Base-by-base conservation (phyloP, 2,113 vertebrate genomes). In the Cervus canadensis region DNA sequence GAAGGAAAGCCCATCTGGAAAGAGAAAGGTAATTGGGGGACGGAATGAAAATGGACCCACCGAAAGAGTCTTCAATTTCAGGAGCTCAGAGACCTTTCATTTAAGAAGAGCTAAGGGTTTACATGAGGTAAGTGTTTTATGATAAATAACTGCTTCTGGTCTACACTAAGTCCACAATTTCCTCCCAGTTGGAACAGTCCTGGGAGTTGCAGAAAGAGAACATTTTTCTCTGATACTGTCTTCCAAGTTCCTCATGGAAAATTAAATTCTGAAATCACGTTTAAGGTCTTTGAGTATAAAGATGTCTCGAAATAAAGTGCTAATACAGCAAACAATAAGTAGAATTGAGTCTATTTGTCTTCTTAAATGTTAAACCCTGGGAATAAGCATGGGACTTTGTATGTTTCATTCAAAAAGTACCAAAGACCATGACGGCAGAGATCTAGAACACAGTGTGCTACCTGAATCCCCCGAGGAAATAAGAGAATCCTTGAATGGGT, bases 1-100 rank as follows among this genome's bases (percentile, higher is more conserved):
- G 99, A 99, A 45, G 99, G 99, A 98, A 99, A 99, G 30, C 99
- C 99, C 95, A 99, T 98, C 99, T 99, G 97, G 30, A 98, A 98
- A 98, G 60, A 92, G 1, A 30, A 96, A 97, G 33, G 96, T 21
- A 91, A 89, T 67, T 7, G 6, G 52, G 48, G 19, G 21, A 84
- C 23, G 57, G 59, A 14, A 78, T 78, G 71, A 97, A 94, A 96
- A 92, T 5, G 12, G 23, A 87, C 25, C 36, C 83, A 71, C 7
- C 23, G 17, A 87, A 94, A 78, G 36, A 62, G 30, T 60, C 12
- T 50, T 76, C 48, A 76, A 56, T 57, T 93, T 78, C 14, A 94
- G 36, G 54, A 95, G 52, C 48, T 74, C 30, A 79, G 90, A 85
- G 7, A 92, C 25, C 87, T 56, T 90, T 40, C 56, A 28, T 48